Evolutionary conservation across 2,888 invertebrate genomes (phyloP).

Genomic region (Lithosia quadra): DNA sequence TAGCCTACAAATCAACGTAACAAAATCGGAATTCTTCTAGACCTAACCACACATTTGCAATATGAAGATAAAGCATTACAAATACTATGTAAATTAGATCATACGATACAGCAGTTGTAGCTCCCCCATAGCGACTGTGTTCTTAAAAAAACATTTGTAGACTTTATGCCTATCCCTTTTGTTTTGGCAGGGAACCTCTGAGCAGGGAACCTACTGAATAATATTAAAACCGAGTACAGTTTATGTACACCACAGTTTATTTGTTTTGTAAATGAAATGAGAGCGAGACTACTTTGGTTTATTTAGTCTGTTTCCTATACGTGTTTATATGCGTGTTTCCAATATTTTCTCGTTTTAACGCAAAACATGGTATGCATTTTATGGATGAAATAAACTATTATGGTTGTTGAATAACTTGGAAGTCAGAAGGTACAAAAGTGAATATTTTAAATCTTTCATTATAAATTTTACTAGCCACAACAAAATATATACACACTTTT

Average conservation of each 20-base stretch:
- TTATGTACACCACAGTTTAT: constrained; percentile 9
- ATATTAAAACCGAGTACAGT: constrained; percentile 7
- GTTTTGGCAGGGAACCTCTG: not conserved
- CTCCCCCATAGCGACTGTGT: not conserved
- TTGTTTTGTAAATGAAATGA: constrained; percentile 14
- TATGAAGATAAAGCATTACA: not conserved
- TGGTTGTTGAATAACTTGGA: not conserved
- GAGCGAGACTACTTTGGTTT: constrained; percentile 6
- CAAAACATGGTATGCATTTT: not conserved
- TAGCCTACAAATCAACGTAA: not conserved
- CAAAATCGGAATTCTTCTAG: not conserved
- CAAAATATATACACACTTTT: too few species aligned
- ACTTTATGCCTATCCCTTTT: constrained; percentile 11
- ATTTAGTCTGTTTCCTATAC: not conserved
- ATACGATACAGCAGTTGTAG: constrained; percentile 2
- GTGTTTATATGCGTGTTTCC: not conserved
- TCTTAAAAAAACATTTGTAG: constrained; percentile 13
- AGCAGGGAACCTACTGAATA: constrained; percentile 4
- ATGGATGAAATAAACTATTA: not conserved
- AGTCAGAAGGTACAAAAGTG: not conserved
- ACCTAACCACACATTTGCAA: not conserved
- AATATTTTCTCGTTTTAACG: not conserved
- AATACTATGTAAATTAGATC: constrained; percentile 19
- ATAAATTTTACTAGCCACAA: too few species aligned
- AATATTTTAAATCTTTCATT: not conserved